Evolutionary conservation across 2,113 vertebrate species (phyloP).

Genomic region (Myrmophylax atrothorax): DNA sequence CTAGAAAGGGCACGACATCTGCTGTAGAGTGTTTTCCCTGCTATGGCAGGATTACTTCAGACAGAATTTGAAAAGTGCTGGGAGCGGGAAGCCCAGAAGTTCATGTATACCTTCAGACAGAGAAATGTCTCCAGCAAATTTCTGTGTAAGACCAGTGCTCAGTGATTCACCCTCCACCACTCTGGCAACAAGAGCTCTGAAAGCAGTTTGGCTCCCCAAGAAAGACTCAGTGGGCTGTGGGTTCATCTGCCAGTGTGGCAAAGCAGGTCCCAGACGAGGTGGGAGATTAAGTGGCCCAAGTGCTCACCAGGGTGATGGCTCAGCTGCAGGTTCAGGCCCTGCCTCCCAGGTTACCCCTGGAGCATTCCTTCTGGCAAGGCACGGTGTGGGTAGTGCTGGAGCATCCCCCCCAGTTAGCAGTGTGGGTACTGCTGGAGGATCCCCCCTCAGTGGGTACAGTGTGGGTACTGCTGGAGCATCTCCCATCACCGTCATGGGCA

Average conservation of each 20-base stretch:
- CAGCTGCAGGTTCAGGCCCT: background rate
- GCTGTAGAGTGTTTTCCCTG: background rate
- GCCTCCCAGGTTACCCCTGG: background rate
- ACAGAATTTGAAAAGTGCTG: background rate
- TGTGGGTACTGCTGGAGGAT: background rate
- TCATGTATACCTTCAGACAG: background rate
- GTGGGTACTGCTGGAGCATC: background rate
- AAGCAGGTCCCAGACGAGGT: background rate
- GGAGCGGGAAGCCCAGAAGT: background rate
- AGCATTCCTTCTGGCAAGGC: background rate
- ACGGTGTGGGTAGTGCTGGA: fast-evolving
- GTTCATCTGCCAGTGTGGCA: background rate
- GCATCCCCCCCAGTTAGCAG: background rate
- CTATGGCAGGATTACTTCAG: background rate
- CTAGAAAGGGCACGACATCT: background rate
- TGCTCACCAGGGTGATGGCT: background rate
- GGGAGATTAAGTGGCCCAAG: background rate
- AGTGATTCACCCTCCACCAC: background rate
- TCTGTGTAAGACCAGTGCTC: background rate
- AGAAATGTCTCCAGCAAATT: background rate
- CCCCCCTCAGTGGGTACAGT: background rate
- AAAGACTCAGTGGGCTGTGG: background rate
- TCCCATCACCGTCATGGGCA: background rate
- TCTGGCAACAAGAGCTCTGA: background rate
- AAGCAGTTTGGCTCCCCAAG: background rate